Conservation (phyloP, 2,797 vertebrate species). For the Spinibarbus caldwelli region DNA sequence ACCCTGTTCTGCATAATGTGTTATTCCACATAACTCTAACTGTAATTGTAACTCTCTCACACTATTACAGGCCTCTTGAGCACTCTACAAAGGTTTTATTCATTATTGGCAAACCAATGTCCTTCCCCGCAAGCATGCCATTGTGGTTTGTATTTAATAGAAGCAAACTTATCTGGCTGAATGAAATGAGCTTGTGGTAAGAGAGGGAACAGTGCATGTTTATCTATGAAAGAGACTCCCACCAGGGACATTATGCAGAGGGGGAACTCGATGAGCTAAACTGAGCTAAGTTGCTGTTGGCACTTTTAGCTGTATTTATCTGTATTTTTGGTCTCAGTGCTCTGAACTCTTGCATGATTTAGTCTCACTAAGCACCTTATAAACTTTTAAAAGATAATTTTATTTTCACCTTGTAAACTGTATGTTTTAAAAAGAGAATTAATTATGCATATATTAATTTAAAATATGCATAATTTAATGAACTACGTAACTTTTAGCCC, state of each 20-base stretch:
- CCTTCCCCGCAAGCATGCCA: constrained; percentile 26
- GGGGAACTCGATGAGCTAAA: constrained; percentile 28
- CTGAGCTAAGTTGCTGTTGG: constrained; percentile 8
- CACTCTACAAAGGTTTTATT: constrained; percentile 35
- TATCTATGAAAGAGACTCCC: constrained; percentile 40
- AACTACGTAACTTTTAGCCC: background rate
- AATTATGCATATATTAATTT: background rate
- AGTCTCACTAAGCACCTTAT: constrained; percentile 13
- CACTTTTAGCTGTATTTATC: constrained; percentile 20
- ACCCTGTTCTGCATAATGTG: constrained; percentile 34
- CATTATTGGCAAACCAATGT: constrained; percentile 40
- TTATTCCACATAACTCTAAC: constrained; percentile 30
- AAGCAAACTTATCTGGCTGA: constrained; percentile 40
- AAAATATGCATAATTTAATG: background rate
- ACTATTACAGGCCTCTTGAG: constrained; percentile 12
- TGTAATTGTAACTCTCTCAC: constrained; percentile 37
- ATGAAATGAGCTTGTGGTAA: constrained; percentile 40
- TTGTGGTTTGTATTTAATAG: constrained; percentile 41
- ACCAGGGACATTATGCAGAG: constrained; percentile 24
- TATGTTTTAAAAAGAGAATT: background rate
- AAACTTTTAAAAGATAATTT: background rate
- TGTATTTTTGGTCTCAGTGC: constrained; percentile 17
- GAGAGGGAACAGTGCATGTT: constrained; percentile 30
- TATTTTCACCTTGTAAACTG: background rate
- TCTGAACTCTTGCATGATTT: background rate